Evolutionary conservation across 2,113 vertebrate genomes (phyloP), one percentile per base, ranked within the genome.

Genomic region (Brachirus orientalis): DNA sequence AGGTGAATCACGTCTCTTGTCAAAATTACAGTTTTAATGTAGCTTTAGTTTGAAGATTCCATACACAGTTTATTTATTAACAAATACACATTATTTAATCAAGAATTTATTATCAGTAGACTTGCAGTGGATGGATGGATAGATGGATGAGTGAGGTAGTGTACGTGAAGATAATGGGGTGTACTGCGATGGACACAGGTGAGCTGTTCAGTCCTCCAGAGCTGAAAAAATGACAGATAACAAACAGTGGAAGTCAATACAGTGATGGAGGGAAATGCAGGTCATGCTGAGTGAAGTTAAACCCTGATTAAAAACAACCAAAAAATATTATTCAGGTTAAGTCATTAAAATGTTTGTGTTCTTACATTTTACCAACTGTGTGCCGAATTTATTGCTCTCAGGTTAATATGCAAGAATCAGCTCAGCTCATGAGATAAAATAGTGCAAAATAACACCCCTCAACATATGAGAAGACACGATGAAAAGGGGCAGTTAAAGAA

Each of bases 81-180:
- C n/a, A n/a, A n/a, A n/a, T n/a, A n/a, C n/a, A n/a, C n/a, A n/a
- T n/a, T n/a, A n/a, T n/a, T n/a, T n/a, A n/a, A n/a, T n/a, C n/a
- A n/a, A n/a, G n/a, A n/a, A n/a, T n/a, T n/a, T n/a, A n/a, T n/a
- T n/a, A n/a, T n/a, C n/a, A 19, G 67, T 22, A 52, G 56, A 54
- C 43, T 17, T 18, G 16, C 8, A 52, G 48, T 41, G 59, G 40
- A 43, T 11, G 40, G 12, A 69, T 41, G 20, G 46, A 69, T 41
- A 17, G 46, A 19, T 63, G 36, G 12, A 59, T 41, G 37, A 37
- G 62, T 41, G 75, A 48, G 61, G 40, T 48, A 63, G 58, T 50
- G 35, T 41, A 20, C 13, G 54, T 6, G 45, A 18, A 61, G 67
- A 72, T 66, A 69, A 72, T 69, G 63, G 60, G 20, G 50, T 57